Conservation (phyloP, 2,113 vertebrate genomes). For the Blennius ocellaris region DNA sequence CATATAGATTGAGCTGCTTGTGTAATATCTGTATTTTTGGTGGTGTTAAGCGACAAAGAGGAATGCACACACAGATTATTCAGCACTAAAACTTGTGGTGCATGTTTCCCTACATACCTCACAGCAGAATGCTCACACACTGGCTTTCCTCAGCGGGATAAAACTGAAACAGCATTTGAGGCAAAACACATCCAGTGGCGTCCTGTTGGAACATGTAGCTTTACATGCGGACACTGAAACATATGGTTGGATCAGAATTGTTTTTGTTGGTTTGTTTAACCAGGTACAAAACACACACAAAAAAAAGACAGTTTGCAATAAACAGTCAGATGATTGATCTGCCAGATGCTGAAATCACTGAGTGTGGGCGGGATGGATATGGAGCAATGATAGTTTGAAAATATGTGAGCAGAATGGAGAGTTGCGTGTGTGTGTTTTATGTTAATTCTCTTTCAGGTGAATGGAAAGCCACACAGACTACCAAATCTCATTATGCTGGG, state of each 20-base stretch:
- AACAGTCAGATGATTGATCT: constrained; percentile 54
- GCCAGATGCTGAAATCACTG: constrained; percentile 44
- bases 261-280: constrained; percentile 1
- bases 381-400: constrained; percentile 40
- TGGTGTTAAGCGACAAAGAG: constrained; percentile 4
- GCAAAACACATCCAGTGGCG: constrained; percentile 1
- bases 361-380: constrained; percentile 31
- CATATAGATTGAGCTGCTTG: constrained; percentile 34
- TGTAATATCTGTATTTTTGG: not conserved
- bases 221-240: not conserved
- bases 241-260: constrained; percentile 21
- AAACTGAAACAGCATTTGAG: constrained; percentile 16
- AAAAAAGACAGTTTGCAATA: constrained; percentile 39
- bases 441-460: constrained; percentile 71
- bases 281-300: constrained; percentile 21
- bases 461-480: constrained; percentile 61
- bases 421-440: constrained; percentile 47
- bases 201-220: not conserved
- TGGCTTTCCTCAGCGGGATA: constrained; percentile 10
- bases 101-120: constrained; percentile 5
- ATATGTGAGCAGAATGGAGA: constrained; percentile 53
- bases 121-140: constrained; percentile 19
- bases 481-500: constrained; percentile 69
- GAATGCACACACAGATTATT: constrained; percentile 28
- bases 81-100: constrained; percentile 8